phyloP scores from a whole-genome alignment of 2,797 vertebrate genomes.

The Sebastes nivosus region DNA sequence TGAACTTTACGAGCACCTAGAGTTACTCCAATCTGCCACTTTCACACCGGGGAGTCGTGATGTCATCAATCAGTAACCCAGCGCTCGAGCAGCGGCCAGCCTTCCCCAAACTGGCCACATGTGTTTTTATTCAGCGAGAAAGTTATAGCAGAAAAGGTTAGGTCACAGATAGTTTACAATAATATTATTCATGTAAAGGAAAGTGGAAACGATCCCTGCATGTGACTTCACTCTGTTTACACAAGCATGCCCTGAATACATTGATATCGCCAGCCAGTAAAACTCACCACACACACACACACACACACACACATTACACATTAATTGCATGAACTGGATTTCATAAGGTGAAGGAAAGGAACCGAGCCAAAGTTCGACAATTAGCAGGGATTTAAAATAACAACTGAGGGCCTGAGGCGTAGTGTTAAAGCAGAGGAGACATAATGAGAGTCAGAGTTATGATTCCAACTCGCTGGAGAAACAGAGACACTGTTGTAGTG shows the following conservation, averaged over 20 bases:
- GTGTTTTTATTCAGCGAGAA: constrained; percentile 77
- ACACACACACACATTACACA: constrained; percentile 36
- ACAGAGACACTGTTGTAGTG: constrained; percentile 70
- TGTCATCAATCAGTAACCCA: constrained; percentile 66
- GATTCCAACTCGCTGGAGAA: constrained; percentile 70
- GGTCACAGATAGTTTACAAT: constrained; percentile 79
- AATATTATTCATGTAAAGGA: constrained; percentile 80
- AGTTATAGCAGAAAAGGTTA: constrained; percentile 75
- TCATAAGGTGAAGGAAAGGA: constrained; percentile 77
- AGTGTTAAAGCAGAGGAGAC: constrained; percentile 71
- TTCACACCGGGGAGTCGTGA: constrained; percentile 63
- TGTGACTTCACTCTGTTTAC: constrained; percentile 80
- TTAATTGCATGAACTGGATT: constrained; percentile 68
- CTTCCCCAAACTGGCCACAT: constrained; percentile 61
- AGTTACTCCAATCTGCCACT: constrained; percentile 59
- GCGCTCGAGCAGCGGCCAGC: constrained; percentile 32
- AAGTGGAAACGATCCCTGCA: constrained; percentile 74
- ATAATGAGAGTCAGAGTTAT: constrained; percentile 73
- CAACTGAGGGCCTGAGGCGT: constrained; percentile 68
- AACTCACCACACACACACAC: constrained; percentile 25
- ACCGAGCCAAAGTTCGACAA: constrained; percentile 73
- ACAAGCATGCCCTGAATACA: constrained; percentile 75
- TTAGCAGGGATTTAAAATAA: constrained; percentile 81
- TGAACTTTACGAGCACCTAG: constrained; percentile 50
- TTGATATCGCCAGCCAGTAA: constrained; percentile 69